Evolutionary conservation across 2,113 vertebrate genomes (phyloP), one percentile per base, ranked within the genome.

Genomic region (Heterochromis multidens): DNA sequence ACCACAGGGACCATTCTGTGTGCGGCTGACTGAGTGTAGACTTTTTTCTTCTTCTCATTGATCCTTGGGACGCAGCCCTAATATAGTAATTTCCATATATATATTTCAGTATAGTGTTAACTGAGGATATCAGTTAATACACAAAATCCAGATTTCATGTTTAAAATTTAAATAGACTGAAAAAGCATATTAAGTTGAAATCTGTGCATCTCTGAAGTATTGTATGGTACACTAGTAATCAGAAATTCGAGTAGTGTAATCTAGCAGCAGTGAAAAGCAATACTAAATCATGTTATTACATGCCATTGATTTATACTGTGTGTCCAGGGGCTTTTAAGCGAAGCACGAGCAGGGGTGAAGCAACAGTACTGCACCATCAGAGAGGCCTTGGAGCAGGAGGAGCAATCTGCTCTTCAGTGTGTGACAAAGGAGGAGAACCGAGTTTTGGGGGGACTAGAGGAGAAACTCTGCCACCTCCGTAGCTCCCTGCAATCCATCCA

Each of bases 321-420:
- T 79, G 27, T 78, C 6, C 87, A 97, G 96, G 82, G 35, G 60
- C 27, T 85, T 56, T 83, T 97, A 13, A 81, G 59, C 5, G 83
- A 88, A 2, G 87, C 93, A 2, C 88, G 84, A 8, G 81, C 74
- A 0, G 88, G 85, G 0, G 93, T 97, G 72, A 79, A 86, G 80
- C 94, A 94, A 92, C 96, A 96, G 89, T 97, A 96, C 29, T 33
- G 43, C 19, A 87, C 93, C 85, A 95, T 97, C 90, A 86, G 89
- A 37, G 95, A 95, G 83, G 93, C 94, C 57, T 81, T 97, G 90
- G 93, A 95, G 46, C 87, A 94, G 16, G 96, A 97, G 91, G 95
- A 97, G 86, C 89, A 94, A 56, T 84, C 88, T 35, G 92, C 95
- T 27, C 84, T 96, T 43, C 84, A 62, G 85, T 95, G 94, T 63